Evolutionary conservation across 2,888 invertebrate species (phyloP).

Genomic region (Urechis unicinctus): DNA sequence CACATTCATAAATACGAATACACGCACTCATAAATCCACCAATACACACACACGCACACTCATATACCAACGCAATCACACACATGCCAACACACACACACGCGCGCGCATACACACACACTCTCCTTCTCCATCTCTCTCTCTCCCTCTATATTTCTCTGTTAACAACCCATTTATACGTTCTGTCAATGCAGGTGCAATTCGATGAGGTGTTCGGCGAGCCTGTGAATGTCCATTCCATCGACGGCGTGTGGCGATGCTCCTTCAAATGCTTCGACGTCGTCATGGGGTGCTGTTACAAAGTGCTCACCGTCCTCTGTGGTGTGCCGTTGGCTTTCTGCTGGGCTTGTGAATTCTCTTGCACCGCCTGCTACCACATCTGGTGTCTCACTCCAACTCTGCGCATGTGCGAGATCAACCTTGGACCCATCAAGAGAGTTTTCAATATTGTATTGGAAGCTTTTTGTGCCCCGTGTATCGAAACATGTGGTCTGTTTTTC

Average conservation of each 20-base stretch:
- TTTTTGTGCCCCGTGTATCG: conserved; percentile 11
- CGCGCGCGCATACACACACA: too few species aligned
- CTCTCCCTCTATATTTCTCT: too few species aligned
- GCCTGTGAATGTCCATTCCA: conserved; percentile 23
- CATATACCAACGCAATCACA: too few species aligned
- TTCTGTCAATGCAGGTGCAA: too few species aligned
- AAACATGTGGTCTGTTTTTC: conserved; percentile 11
- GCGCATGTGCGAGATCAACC: conserved; percentile 63
- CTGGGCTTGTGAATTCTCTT: conserved; percentile 43
- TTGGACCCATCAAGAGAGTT: conserved; percentile 53
- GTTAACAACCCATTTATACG: too few species aligned
- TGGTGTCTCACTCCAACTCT: conserved; percentile 68
- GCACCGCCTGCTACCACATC: conserved; percentile 61
- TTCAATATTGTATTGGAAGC: conserved; percentile 8
- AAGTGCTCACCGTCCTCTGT: conserved; percentile 60
- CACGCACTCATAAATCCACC: too few species aligned
- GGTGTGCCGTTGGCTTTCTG: conserved; percentile 63
- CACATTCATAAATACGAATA: too few species aligned
- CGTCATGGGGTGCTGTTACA: conserved; percentile 65
- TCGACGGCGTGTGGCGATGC: conserved; percentile 67
- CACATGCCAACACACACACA: too few species aligned
- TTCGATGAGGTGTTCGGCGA: too few species aligned
- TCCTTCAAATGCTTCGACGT: conserved; percentile 62
- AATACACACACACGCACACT: too few species aligned
- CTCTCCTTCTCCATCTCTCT: too few species aligned